Base-by-base conservation (phyloP, 2,888 invertebrate genomes). In the Rotaria macrura region DNA sequence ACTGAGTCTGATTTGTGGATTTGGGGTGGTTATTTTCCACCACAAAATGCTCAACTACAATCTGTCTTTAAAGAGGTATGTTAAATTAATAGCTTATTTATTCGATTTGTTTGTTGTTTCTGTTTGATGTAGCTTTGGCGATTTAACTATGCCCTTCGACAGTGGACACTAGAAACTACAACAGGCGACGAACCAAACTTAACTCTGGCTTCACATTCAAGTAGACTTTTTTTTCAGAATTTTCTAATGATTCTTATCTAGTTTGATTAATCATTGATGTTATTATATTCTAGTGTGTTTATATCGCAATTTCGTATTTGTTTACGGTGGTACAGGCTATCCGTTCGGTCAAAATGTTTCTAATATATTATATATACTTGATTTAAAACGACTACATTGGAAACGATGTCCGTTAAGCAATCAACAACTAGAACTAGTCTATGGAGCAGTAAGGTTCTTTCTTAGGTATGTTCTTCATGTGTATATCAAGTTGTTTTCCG, bases 21-120 rank as follows among this genome's bases (percentile, higher is more conserved):
- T 57, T 86, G 86, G 86, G 86, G 86, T n/a, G 86, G 86, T 34
- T 86, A 83, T 83, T 86, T 49, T 85, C 86, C 86, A 38, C 17
- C 29, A 14, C 0, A 25, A n/a, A 83, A 65, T 23, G 6, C 1
- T 25, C 38, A 79, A 43, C 40, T 3, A n/a, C 38, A 79, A 79
- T 9, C 17, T 6, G 43, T 79, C 25, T 79, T 79, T 79, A 38
- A 43, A 3, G 79, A 79, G n/a, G 40, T 79, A 79, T 7, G 65
- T 47, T 47, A 20, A 14, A 29, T 17, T 25, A 54, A 10, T 25
- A 25, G 4, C 7, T 7, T 25, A 7, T 1, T 25, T 54, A 34
- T 4, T 65, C n/a, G 3, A 65, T 34, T 25, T 10, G n/a, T 65
- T 65, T 14, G 0, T 34, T 34, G 34, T 34, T 20, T 29, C 20